These are phyloP conservation scores for Coelopa frigida DNA, from an alignment of 1,140 invertebrate species.

Conservation along the genomic window DNA sequence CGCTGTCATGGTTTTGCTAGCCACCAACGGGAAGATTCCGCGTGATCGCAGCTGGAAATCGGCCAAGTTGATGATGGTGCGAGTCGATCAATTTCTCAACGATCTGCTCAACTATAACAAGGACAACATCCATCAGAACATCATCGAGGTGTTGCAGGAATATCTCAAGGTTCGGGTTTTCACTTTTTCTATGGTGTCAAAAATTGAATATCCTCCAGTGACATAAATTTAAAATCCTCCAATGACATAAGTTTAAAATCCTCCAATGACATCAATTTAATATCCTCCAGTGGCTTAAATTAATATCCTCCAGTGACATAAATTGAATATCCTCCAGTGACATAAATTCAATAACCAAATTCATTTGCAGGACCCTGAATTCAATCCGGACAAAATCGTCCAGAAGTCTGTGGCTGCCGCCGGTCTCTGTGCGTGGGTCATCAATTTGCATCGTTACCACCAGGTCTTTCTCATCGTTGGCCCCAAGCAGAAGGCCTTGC, in stretches of 20 bases:
- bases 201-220: background rate
- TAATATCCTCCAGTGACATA: background rate
- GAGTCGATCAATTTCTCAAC: conserved; percentile 75
- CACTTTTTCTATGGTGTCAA: background rate
- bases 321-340: too few relatives aligned
- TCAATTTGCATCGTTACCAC: conserved; percentile 88
- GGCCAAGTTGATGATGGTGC: conserved; percentile 66
- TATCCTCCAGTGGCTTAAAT: too few relatives aligned
- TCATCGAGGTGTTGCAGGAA: conserved; percentile 64
- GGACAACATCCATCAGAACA: conserved; percentile 84
- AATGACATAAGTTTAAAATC: background rate
- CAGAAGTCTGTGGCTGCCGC: conserved; percentile 86
- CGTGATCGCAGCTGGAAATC: conserved; percentile 91
- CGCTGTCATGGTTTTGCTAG: conserved; percentile 82
- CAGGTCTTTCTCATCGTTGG: conserved; percentile 89
- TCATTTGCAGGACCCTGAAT: conserved; percentile 59
- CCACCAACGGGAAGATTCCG: conserved; percentile 80
- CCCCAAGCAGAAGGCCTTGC: conserved; percentile 73
- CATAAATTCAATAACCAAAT: background rate
- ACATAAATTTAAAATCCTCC: too few relatives aligned
- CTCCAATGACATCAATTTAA: background rate
- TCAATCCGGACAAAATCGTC: conserved; percentile 78
- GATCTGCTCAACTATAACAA: conserved; percentile 86
- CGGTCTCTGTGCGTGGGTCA: conserved; percentile 89
- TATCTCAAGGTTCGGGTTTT: conserved; percentile 36